Base-by-base conservation (phyloP, 2,797 vertebrate species). In the Streptopelia turtur region DNA sequence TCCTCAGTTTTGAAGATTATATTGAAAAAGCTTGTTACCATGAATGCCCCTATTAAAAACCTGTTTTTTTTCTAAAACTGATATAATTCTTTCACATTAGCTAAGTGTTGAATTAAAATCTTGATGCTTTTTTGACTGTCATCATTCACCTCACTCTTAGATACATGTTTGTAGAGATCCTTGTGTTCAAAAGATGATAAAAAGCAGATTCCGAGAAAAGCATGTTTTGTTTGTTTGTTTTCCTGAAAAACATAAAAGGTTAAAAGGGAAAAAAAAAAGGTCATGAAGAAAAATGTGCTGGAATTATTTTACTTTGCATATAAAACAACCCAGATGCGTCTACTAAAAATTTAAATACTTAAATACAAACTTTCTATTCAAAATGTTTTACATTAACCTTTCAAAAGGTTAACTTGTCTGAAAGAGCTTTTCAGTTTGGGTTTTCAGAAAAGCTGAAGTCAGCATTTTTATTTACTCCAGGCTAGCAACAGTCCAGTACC, bases 381-480 rank as follows among this genome's bases (percentile, higher is more conserved):
- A 61, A 91, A 27, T 43, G 6, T 23, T 57, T 71, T 83, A 9
- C 41, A 56, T 45, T 79, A 69, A 9, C 41, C 47, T 83, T 79
- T 76, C 17, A n/a, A 90, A 89, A 66, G 52, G 63, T 90, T 76
- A 71, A 35, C 47, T 61, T 61, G 37, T 80, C 52, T 79, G 68
- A 61, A 70, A 78, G 41, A 55, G 39, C 31, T 35, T 79, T 52
- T 43, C 70, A 49, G 43, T 23, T 76, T 15, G 74, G 47, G 21
- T 76, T 91, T 95, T 80, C 57, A 68, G 33, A 77, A 35, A 89
- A 55, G 27, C 55, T 80, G 74, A 77, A 79, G 24, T 63, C 78
- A 87, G 53, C 15, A 53, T 35, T 91, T 76, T 68, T 18, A 31
- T 52, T 52, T 76, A 47, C 37, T 71, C 41, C 24, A 49, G 27